Evolutionary conservation across 2,888 invertebrate species (phyloP).

Genomic region (Stegophylla sp.): DNA sequence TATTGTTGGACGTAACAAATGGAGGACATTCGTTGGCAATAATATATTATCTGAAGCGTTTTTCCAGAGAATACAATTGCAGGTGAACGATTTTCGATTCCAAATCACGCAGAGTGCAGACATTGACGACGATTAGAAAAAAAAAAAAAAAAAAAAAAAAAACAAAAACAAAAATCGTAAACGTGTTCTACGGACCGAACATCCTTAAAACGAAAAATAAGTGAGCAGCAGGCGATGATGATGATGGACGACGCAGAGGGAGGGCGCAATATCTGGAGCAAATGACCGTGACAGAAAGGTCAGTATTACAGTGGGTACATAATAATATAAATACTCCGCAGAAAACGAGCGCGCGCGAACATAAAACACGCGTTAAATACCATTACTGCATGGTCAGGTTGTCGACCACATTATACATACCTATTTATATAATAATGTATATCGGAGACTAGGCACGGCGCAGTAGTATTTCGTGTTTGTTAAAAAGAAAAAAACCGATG

Average conservation of each 20-base stretch:
- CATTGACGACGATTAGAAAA: slow-evolving; percentile 1
- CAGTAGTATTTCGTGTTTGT: background rate
- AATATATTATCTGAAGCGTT: too few species aligned
- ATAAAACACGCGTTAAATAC: slow-evolving; percentile 19
- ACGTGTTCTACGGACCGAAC: slow-evolving; percentile 4
- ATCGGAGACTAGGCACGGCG: too few species aligned
- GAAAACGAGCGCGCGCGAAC: background rate
- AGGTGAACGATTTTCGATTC: background rate
- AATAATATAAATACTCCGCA: background rate
- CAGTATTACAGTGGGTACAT: slow-evolving; percentile 40
- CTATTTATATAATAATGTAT: too few species aligned
- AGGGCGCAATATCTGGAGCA: slow-evolving; percentile 19
- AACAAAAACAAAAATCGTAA: background rate
- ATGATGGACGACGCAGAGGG: background rate
- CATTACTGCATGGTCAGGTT: slow-evolving; percentile 5
- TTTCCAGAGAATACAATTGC: background rate
- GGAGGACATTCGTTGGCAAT: too few species aligned
- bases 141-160: too few species aligned
- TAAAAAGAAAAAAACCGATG: background rate
- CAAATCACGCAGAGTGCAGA: background rate
- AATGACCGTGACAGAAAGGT: slow-evolving; percentile 50
- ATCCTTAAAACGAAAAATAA: slow-evolving; percentile 27
- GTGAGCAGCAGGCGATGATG: too few species aligned
- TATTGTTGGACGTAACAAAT: too few species aligned
- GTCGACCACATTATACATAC: background rate